Evolutionary conservation across 2,888 invertebrate species (phyloP).

Genomic region (Macrophya annulata): DNA sequence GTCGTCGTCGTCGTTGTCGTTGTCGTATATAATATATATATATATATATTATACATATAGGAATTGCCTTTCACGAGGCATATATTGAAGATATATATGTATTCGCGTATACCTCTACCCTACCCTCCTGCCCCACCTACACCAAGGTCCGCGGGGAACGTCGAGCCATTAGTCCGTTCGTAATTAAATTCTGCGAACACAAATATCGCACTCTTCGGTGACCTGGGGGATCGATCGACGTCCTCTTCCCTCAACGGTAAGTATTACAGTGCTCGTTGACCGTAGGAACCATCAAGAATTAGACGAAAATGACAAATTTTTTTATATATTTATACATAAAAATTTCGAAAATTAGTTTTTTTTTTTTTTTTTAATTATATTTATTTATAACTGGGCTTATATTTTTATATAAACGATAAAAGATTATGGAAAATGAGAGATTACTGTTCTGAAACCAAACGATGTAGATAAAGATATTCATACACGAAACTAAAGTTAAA

Average conservation of each 20-base stretch:
- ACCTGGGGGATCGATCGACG: constrained; percentile 31
- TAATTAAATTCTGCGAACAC: constrained; percentile 52
- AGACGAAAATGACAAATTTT: neutral
- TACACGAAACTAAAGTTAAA: neutral
- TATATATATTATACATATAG: neutral
- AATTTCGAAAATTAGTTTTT: too few relatives aligned
- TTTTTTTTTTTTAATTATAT: too few relatives aligned
- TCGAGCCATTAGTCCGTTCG: constrained; percentile 27
- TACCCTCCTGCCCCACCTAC: too few relatives aligned
- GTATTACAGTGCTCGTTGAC: neutral
- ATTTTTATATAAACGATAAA: neutral
- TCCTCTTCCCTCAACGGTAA: neutral
- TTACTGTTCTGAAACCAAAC: neutral
- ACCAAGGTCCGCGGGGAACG: constrained; percentile 17
- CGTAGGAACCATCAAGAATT: neutral
- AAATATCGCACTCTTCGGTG: constrained; percentile 47
- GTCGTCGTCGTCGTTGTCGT: neutral
- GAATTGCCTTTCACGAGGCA: constrained; percentile 11
- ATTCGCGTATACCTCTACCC: neutral
- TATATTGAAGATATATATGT: neutral
- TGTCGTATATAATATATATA: neutral
- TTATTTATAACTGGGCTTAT: neutral
- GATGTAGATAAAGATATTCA: neutral
- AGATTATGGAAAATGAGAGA: neutral
- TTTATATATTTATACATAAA: neutral